Conservation (phyloP, 64 coral and sea anemone species). For the Pocillopora verrucosa region DNA sequence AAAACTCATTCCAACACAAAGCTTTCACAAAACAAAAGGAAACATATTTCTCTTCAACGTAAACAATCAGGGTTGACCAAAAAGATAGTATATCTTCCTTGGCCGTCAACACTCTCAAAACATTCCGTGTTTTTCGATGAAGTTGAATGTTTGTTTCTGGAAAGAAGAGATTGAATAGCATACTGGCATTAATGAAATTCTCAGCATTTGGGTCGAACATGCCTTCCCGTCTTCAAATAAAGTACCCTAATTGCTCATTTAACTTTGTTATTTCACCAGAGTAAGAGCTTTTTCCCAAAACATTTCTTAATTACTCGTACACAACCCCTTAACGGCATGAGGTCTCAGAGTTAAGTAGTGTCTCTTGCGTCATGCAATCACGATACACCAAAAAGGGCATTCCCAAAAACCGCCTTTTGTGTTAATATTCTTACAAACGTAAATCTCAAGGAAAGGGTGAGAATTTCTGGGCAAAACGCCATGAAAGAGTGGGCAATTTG, state of each 20-base stretch:
- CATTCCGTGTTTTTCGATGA: constrained; percentile 8
- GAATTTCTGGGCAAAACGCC: background rate
- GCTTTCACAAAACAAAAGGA: constrained; percentile 16
- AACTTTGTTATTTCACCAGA: background rate
- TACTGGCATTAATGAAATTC: constrained; percentile 9
- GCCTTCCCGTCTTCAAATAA: background rate
- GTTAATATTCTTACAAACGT: background rate
- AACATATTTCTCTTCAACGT: background rate
- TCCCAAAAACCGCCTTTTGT: background rate
- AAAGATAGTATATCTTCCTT: background rate
- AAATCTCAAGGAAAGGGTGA: background rate
- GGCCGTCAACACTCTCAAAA: constrained; percentile 18
- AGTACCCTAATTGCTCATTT: constrained; percentile 29
- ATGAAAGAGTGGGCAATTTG: background rate
- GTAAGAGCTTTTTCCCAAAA: background rate
- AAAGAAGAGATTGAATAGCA: constrained; percentile 4
- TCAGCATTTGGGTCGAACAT: background rate
- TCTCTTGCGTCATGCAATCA: constrained; percentile 18
- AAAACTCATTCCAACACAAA: background rate
- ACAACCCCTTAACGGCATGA: constrained; percentile 31
- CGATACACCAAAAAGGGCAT: background rate
- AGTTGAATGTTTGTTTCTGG: background rate
- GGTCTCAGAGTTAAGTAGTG: constrained; percentile 25
- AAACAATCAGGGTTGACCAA: background rate
- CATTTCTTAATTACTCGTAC: constrained; percentile 29